Evolutionary conservation across 1,140 invertebrate species (phyloP).

Genomic region (Drosophila subpulchrella): DNA sequence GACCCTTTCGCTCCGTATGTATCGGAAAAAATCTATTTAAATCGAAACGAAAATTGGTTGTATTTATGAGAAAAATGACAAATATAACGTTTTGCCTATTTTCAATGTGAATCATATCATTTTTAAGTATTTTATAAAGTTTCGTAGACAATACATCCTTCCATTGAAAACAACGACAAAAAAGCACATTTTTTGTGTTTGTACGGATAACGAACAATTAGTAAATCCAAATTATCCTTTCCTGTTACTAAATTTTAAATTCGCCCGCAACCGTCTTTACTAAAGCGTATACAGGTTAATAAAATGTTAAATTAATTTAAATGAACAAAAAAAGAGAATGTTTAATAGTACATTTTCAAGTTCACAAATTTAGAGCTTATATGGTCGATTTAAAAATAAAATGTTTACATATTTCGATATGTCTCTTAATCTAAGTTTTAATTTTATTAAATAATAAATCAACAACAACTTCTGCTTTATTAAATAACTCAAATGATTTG

Average conservation of each 20-base stretch:
- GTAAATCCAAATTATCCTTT: not conserved
- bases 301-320: not conserved
- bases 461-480: slow-evolving; percentile 2
- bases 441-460: slow-evolving; percentile 21
- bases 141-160: too few species aligned
- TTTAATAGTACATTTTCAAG: not conserved
- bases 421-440: slow-evolving; percentile 28
- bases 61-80: too few species aligned
- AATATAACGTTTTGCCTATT: too few species aligned
- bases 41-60: too few species aligned
- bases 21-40: too few species aligned
- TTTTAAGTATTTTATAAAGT: too few species aligned
- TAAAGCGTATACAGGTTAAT: not conserved
- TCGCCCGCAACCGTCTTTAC: too few species aligned
- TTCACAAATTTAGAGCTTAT: not conserved
- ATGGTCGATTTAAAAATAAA: not conserved
- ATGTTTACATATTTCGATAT: slow-evolving; percentile 17
- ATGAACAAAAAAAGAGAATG: not conserved
- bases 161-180: too few species aligned
- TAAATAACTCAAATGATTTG: slow-evolving; percentile 8
- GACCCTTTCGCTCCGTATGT: too few species aligned
- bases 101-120: too few species aligned
- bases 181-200: too few species aligned
- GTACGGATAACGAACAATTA: too few species aligned
- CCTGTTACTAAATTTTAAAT: not conserved